Conservation (phyloP, 2,113 vertebrate species). For the Eptesicus fuscus region DNA sequence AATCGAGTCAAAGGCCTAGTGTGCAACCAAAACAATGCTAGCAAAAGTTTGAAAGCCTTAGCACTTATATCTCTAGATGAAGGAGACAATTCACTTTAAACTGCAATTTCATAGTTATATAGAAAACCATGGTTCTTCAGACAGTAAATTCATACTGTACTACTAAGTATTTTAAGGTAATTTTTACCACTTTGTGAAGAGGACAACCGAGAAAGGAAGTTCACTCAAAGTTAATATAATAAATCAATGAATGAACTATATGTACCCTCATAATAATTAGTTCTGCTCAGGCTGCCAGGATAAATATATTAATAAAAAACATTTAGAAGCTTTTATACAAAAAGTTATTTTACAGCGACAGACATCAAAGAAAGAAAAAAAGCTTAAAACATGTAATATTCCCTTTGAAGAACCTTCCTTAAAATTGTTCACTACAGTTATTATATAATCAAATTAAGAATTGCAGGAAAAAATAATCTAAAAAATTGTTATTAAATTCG, state of each 20-base stretch:
- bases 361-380: slow-evolving; percentile 19
- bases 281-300: neutral
- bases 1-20: slow-evolving; percentile 13
- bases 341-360: slow-evolving; percentile 15
- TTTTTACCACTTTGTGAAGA: neutral
- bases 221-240: slow-evolving; percentile 24
- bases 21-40: neutral
- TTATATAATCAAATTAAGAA: slow-evolving; percentile 49
- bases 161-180: slow-evolving; percentile 26
- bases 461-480: neutral
- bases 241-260: slow-evolving; percentile 5
- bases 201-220: neutral
- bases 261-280: slow-evolving; percentile 17
- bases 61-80: neutral
- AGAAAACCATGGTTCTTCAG: slow-evolving; percentile 31
- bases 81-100: slow-evolving; percentile 30
- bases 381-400: slow-evolving; percentile 29
- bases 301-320: slow-evolving; percentile 21
- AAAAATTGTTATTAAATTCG: slow-evolving; percentile 46
- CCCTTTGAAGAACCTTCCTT: slow-evolving; percentile 36
- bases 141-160: neutral
- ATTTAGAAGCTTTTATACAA: slow-evolving; percentile 15
- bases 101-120: slow-evolving; percentile 1
- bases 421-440: slow-evolving; percentile 17
- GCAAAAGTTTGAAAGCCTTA: neutral